phyloP scores from a whole-genome alignment of 2,888 invertebrate species.

The Lasioglossum marginatum region DNA sequence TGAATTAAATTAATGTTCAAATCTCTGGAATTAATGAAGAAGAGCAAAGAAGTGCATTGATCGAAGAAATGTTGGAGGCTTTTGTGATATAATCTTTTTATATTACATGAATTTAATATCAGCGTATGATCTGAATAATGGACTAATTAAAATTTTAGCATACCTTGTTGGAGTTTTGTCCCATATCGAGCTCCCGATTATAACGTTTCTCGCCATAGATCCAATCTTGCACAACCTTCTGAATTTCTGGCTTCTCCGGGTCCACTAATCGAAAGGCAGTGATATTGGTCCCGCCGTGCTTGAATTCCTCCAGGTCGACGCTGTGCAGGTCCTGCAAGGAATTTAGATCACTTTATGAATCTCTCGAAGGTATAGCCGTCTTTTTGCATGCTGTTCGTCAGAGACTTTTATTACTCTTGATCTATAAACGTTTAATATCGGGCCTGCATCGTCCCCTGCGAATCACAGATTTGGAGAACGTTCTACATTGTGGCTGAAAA shows the following conservation, averaged over 20 bases:
- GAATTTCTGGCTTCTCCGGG: conserved; percentile 92
- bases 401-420: conserved; percentile 53
- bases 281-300: conserved; percentile 97
- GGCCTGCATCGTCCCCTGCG: background rate
- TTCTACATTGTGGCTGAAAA: background rate
- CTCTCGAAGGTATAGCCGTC: conserved; percentile 9
- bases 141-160: conserved; percentile 37
- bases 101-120: background rate
- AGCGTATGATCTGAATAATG: background rate
- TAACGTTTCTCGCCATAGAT: conserved; percentile 90
- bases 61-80: too few species aligned
- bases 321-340: conserved; percentile 93
- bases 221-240: conserved; percentile 92
- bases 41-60: background rate
- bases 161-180: conserved; percentile 87
- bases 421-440: conserved; percentile 43
- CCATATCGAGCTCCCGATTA: conserved; percentile 87
- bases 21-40: background rate
- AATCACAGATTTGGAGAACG: conserved; percentile 29
- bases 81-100: background rate
- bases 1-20: background rate
- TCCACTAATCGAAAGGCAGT: conserved; percentile 96
- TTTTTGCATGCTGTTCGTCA: conserved; percentile 36
- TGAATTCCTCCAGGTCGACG: conserved; percentile 96
- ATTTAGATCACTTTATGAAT: conserved; percentile 61